These are phyloP conservation scores for Leptinotarsa haldemani DNA, from an alignment of 2,888 invertebrate species.

Conservation along the genomic window DNA sequence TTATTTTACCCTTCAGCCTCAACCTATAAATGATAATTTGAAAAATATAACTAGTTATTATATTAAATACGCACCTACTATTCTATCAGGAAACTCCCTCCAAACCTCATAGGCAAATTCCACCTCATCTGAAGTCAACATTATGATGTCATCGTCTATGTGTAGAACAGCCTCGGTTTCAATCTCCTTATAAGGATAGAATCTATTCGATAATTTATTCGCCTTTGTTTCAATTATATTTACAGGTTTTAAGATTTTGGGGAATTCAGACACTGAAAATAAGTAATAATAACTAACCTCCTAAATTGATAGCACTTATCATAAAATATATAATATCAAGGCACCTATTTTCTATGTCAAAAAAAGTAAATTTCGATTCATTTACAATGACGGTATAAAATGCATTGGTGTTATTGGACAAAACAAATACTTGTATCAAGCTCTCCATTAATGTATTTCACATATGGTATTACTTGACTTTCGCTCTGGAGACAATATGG, in stretches of 20 bases:
- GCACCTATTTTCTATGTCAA: too few species aligned
- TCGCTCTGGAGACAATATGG: too few species aligned
- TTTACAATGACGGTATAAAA: too few species aligned
- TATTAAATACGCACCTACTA: constrained; percentile 71
- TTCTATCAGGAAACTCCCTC: constrained; percentile 95
- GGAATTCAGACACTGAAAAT: constrained; percentile 83
- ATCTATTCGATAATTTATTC: constrained; percentile 94
- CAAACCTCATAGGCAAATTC: constrained; percentile 96
- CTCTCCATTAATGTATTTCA: too few species aligned
- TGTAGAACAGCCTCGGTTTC: constrained; percentile 96
- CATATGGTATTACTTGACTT: too few species aligned
- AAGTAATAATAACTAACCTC: constrained; percentile 11
- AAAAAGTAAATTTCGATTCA: too few species aligned
- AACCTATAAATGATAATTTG: neutral
- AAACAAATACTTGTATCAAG: too few species aligned
- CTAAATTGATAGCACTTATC: too few species aligned
- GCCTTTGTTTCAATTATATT: constrained; percentile 91
- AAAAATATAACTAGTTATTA: neutral
- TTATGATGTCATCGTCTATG: constrained; percentile 95
- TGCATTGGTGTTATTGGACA: too few species aligned
- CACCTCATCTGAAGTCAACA: constrained; percentile 94
- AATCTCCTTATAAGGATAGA: constrained; percentile 95
- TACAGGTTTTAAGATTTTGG: constrained; percentile 86
- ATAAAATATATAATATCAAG: too few species aligned
- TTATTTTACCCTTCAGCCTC: too few species aligned